Evolutionary conservation across 1,140 invertebrate genomes (phyloP), one percentile per base, ranked within the genome.

Genomic region (Dolichoris vasculosae): DNA sequence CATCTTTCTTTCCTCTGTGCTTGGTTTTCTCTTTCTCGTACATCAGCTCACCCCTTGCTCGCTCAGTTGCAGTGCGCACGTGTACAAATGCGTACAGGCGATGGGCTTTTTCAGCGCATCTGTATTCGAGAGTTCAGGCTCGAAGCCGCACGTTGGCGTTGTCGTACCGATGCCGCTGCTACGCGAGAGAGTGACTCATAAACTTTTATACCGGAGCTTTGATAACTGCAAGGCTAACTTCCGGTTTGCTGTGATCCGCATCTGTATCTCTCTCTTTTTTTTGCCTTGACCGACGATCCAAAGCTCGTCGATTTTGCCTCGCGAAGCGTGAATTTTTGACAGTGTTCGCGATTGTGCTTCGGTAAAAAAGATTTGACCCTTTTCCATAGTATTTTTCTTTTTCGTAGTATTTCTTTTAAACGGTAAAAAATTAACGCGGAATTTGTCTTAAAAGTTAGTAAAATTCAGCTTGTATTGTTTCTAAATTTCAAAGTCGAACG

Each of bases 141-240:
- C 86, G 79, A 51, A 76, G n/a, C 46, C 35, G 9, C 55, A 59
- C 55, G 20, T 26, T 26, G 20, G 76, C 75, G 59, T 51, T 63
- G 63, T 59, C 69, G 23, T 51, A 40, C 30, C 51, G 75, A 20
- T 40, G 8, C 76, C 46, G n/a, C n/a, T 23, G 26, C 35, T 67
- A 15, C 78, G 55, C 20, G 76, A 48, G 40, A 87, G 83, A 90
- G 88, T 86, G 89, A 91, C 90, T 91, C 90, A 90, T 91, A 91
- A 91, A 91, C 90, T 91, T 91, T 91, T 91, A 89, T 90, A 89
- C 89, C 20, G 85, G 86, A 89, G 90, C 89, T 91, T 91, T 91
- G 90, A 90, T 91, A 91, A 89, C 89, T 90, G 88, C 87, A 71
- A 90, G 87, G 87, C 88, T 89, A 88, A 88, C 87, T 87, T 82